Evolutionary conservation across 1,140 invertebrate genomes (phyloP).

Genomic region (Odontomachus brunneus): DNA sequence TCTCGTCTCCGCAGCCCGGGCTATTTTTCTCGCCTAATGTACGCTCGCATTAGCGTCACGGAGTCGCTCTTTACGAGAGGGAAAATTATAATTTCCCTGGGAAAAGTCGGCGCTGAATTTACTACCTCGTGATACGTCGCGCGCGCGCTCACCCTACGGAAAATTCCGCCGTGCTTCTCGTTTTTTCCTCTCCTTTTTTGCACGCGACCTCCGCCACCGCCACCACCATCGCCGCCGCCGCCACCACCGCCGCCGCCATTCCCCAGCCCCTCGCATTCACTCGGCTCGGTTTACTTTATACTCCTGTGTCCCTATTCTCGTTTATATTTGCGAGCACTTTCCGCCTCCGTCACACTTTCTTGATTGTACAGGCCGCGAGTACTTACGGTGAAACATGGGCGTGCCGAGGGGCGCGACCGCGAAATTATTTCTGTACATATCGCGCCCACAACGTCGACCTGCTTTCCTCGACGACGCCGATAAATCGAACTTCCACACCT

Average conservation of each 20-base stretch:
- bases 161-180: constrained; percentile 33
- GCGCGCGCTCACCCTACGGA: constrained; percentile 41
- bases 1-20: constrained; percentile 64
- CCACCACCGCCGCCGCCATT: not conserved
- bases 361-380: constrained; percentile 38
- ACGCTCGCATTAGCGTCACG: constrained; percentile 82
- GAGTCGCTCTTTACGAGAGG: constrained; percentile 79
- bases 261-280: not conserved
- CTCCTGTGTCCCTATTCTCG: constrained; percentile 40
- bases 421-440: constrained; percentile 54
- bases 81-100: constrained; percentile 83
- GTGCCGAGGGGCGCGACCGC: constrained; percentile 30
- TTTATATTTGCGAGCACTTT: constrained; percentile 50
- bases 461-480: not conserved
- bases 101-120: constrained; percentile 80
- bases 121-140: constrained; percentile 77
- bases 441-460: not conserved
- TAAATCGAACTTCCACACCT: constrained; percentile 30
- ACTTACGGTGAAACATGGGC: constrained; percentile 37
- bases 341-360: constrained; percentile 36
- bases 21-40: constrained; percentile 83
- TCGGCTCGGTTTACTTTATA: constrained; percentile 26
- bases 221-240: too few relatives aligned
- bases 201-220: not conserved
- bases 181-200: constrained; percentile 14